Percentiles rank a stretch among this genome's conserved stretches.
These are phyloP conservation scores for Scopus umbretta DNA, from an alignment of 2,113 vertebrate species.

Conservation along the genomic window DNA sequence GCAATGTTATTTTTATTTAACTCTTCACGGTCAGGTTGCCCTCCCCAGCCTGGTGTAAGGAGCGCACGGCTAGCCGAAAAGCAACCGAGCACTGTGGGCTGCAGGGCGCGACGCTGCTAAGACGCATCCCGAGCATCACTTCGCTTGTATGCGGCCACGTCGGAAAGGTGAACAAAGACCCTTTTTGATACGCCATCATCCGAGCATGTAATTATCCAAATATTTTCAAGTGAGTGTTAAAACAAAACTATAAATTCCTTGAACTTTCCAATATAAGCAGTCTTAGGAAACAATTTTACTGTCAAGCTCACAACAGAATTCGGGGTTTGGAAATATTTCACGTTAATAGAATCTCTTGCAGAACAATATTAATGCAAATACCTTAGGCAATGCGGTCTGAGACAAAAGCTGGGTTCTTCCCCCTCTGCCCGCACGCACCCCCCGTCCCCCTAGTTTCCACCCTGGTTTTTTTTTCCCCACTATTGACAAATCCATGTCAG, in stretches of 20 bases:
- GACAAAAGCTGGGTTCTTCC: background rate
- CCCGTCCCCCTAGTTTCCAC: background rate
- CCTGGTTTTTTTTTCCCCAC: too few relatives aligned
- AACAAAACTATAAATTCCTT: background rate
- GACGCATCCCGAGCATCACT: background rate
- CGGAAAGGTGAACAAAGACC: background rate
- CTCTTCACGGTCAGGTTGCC: background rate
- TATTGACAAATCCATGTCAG: background rate
- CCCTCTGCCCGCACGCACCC: too few relatives aligned
- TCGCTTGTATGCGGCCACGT: rapidly evolving
- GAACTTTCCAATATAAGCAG: background rate
- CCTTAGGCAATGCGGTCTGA: background rate
- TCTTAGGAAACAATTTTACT: background rate
- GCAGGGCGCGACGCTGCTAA: background rate
- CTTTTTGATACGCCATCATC: background rate
- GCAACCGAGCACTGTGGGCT: background rate
- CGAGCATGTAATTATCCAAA: background rate
- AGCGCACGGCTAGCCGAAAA: rapidly evolving
- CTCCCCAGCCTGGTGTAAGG: background rate
- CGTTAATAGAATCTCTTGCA: background rate
- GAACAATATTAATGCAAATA: background rate
- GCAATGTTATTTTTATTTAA: background rate
- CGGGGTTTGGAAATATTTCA: background rate
- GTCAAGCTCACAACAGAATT: background rate
- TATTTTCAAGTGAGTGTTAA: background rate